These are phyloP conservation scores for Coregonus ussuriensis DNA, from an alignment of 2,797 vertebrate genomes.

Conservation along the genomic window DNA sequence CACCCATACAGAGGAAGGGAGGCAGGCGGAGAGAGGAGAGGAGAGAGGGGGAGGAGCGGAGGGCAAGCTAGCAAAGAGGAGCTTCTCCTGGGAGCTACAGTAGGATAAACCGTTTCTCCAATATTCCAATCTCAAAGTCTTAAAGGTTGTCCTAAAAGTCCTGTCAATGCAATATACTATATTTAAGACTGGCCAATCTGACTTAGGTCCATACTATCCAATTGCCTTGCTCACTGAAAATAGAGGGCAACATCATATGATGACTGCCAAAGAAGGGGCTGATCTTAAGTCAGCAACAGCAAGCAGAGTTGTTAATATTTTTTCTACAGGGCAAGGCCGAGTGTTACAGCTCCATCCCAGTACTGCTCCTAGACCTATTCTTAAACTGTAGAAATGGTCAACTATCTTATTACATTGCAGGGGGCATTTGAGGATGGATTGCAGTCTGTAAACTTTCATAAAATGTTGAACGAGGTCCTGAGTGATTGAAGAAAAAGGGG, in stretches of 20 bases:
- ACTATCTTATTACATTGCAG: background rate
- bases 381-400: background rate
- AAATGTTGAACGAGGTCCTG: conserved; percentile 4
- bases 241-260: background rate
- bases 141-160: background rate
- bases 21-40: background rate
- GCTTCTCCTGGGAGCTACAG: background rate
- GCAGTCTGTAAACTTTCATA: background rate
- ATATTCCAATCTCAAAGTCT: background rate
- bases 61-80: conserved; percentile 29
- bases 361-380: background rate
- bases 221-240: conserved; percentile 71
- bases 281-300: conserved; percentile 65
- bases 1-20: conserved; percentile 38
- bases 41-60: conserved; percentile 23
- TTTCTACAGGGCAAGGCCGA: background rate
- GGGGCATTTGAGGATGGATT: no score
- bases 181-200: background rate
- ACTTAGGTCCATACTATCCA: background rate
- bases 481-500: conserved; percentile 11
- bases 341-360: background rate
- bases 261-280: conserved; percentile 30
- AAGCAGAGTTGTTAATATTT: conserved; percentile 20
- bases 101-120: background rate
- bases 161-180: background rate